phyloP scores from a whole-genome alignment of 2,888 invertebrate species.

The Listrodromus nycthemerus region DNA sequence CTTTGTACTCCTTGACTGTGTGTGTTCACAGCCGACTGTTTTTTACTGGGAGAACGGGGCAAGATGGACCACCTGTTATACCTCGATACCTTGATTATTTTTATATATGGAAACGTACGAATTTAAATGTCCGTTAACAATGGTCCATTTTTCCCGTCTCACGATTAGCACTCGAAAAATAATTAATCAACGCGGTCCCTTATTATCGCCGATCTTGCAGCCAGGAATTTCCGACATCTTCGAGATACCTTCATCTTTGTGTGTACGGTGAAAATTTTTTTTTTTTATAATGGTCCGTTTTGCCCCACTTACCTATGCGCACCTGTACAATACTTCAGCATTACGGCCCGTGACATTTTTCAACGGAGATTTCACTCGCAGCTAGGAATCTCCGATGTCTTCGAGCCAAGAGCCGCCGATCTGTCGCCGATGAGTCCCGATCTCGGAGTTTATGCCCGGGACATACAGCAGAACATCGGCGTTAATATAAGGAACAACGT shows the following conservation, averaged over 20 bases:
- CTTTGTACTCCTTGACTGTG: slow-evolving; percentile 6
- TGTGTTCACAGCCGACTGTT: not conserved
- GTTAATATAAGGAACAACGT: slow-evolving; percentile 92
- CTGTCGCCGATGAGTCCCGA: slow-evolving; percentile 92
- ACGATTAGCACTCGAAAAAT: not conserved
- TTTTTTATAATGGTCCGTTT: too few relatives aligned
- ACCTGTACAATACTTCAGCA: not conserved
- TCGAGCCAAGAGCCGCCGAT: slow-evolving; percentile 92
- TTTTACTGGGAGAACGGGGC: not conserved
- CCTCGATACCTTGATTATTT: too few relatives aligned
- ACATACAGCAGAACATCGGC: slow-evolving; percentile 93
- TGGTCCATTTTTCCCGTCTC: too few relatives aligned
- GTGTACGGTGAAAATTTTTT: too few relatives aligned
- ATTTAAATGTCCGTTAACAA: too few relatives aligned
- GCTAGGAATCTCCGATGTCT: slow-evolving; percentile 92
- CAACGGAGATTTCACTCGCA: slow-evolving; percentile 80
- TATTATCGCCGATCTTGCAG: not conserved
- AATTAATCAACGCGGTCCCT: not conserved
- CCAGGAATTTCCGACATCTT: not conserved
- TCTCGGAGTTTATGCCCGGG: slow-evolving; percentile 91
- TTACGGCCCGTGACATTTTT: not conserved
- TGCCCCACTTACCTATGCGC: not conserved
- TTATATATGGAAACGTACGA: too few relatives aligned
- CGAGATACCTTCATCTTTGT: too few relatives aligned
- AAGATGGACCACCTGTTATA: too few relatives aligned